These are phyloP conservation scores for Lycia hirtaria DNA, from an alignment of 2,888 invertebrate species.

Conservation along the genomic window DNA sequence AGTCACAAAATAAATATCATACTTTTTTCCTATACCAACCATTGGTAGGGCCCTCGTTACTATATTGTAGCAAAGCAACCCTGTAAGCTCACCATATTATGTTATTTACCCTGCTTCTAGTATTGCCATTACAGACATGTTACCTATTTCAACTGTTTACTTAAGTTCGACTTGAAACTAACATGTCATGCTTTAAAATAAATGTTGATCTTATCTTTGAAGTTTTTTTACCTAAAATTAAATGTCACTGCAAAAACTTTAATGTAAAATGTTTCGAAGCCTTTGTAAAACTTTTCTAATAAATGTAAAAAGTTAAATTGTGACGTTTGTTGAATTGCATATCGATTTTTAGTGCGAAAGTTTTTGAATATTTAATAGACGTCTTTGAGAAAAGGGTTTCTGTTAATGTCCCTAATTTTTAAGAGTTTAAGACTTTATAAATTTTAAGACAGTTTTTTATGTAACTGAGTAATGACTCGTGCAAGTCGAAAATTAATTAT, in stretches of 20 bases:
- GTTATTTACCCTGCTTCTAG: slow-evolving; percentile 56
- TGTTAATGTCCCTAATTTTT: too few species aligned
- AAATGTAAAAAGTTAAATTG: slow-evolving; percentile 26
- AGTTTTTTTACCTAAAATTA: slow-evolving; percentile 1
- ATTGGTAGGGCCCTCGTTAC: slow-evolving; percentile 48
- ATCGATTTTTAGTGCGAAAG: neutral
- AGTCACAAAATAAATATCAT: slow-evolving; percentile 14
- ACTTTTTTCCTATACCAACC: slow-evolving; percentile 3
- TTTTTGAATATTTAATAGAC: neutral
- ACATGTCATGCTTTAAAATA: slow-evolving; percentile 28
- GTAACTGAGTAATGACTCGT: too few species aligned
- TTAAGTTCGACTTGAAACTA: slow-evolving; percentile 36
- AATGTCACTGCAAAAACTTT: neutral
- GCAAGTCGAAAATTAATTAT: too few species aligned
- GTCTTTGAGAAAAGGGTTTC: too few species aligned
- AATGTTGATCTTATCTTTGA: slow-evolving; percentile 32
- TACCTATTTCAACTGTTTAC: slow-evolving; percentile 48
- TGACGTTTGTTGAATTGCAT: slow-evolving; percentile 25
- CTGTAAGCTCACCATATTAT: slow-evolving; percentile 48
- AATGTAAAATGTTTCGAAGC: slow-evolving; percentile 3
- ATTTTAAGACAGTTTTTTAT: neutral
- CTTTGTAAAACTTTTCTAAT: slow-evolving; percentile 13
- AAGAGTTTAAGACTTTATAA: neutral
- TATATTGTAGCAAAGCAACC: slow-evolving; percentile 48
- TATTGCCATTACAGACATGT: slow-evolving; percentile 48